phyloP scores from a whole-genome alignment of 2,888 invertebrate species.

The Eupithecia subfuscata region DNA sequence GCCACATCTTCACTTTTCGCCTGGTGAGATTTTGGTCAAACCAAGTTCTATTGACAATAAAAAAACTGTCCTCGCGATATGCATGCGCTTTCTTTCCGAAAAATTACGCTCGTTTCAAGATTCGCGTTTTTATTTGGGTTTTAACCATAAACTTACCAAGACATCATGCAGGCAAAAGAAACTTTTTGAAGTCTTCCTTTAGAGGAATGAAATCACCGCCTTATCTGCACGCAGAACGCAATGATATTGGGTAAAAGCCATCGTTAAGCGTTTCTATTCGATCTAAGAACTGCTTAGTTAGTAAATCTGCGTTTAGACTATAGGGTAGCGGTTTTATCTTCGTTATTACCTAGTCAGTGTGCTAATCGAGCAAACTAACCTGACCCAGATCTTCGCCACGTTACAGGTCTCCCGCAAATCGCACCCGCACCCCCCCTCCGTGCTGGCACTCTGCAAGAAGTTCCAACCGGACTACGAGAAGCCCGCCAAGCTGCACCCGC shows the following conservation, averaged over 20 bases:
- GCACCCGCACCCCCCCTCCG: conserved; percentile 82
- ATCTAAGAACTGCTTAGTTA: background rate
- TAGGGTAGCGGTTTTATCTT: background rate
- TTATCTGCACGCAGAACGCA: background rate
- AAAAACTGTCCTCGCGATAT: background rate
- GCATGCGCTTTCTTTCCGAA: background rate
- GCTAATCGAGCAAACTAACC: conserved; percentile 29
- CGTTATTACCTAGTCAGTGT: background rate
- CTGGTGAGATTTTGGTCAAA: no score
- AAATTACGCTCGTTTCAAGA: background rate
- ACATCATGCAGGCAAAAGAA: background rate
- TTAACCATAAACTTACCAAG: background rate
- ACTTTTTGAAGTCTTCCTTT: background rate
- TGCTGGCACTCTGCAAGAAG: conserved; percentile 81
- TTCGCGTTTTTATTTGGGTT: background rate
- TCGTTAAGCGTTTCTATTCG: background rate
- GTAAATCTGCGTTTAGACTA: background rate
- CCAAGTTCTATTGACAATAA: no score
- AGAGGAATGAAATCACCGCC: background rate
- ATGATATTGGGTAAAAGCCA: background rate
- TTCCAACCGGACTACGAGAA: conserved; percentile 82
- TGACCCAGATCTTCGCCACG: conserved; percentile 28
- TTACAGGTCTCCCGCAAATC: conserved; percentile 84
- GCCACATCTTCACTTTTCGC: no score
- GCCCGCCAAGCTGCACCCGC: conserved; percentile 67